A percentile compares a stretch with the other conserved stretches of the same genome.
These are phyloP conservation scores for Oscheius onirici DNA, from an alignment of 2,888 invertebrate genomes.

Conservation along the genomic window DNA sequence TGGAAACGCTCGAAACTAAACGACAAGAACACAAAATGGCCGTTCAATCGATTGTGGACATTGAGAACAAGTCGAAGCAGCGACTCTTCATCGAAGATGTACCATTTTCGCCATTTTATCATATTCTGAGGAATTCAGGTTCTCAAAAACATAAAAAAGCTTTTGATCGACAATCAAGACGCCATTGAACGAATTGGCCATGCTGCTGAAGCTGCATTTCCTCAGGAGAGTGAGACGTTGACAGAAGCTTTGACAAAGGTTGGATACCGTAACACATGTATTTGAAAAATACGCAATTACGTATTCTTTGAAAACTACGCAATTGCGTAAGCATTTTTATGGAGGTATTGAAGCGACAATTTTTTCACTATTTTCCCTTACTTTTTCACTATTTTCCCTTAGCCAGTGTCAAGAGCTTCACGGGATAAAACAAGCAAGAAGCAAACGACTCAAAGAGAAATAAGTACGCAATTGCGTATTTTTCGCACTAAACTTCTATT, in stretches of 20 bases:
- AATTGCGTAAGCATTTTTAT: too few species aligned
- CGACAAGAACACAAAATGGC: constrained; percentile 7
- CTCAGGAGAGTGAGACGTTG: constrained; percentile 42
- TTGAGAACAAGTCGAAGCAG: constrained; percentile 20
- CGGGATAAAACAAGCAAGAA: too few species aligned
- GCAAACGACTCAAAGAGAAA: too few species aligned
- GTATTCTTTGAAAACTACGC: too few species aligned
- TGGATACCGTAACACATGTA: too few species aligned
- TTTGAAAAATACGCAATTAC: too few species aligned
- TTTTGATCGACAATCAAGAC: constrained; percentile 40
- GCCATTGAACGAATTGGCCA: constrained; percentile 40
- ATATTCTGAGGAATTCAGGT: constrained; percentile 21
- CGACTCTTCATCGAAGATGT: constrained; percentile 24
- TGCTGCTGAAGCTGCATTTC: constrained; percentile 38
- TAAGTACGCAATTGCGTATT: too few species aligned
- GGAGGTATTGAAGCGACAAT: too few species aligned
- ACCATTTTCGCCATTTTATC: not conserved
- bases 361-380: too few species aligned
- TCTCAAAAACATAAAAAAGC: constrained; percentile 37
- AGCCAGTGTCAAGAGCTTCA: too few species aligned
- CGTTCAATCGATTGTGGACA: constrained; percentile 16
- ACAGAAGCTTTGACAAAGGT: constrained; percentile 42
- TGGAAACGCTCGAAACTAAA: constrained; percentile 5
- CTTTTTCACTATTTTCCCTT: too few species aligned
- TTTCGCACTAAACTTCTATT: too few species aligned